phyloP scores from a whole-genome alignment of 2,888 invertebrate species.

The Dryobota labecula region DNA sequence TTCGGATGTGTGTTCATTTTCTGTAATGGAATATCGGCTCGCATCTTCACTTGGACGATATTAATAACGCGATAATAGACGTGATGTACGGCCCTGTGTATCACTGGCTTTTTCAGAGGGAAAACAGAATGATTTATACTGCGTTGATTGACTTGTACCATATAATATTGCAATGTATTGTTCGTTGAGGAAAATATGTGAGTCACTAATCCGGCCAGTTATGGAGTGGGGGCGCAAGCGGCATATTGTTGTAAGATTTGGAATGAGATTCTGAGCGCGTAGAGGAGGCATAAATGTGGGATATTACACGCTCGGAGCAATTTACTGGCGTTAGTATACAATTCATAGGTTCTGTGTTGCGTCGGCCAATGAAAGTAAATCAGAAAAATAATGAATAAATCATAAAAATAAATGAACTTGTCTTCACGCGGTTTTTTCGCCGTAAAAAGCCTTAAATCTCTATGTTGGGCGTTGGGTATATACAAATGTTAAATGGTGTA shows the following conservation, averaged over 20 bases:
- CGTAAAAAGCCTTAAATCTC: conserved; percentile 16
- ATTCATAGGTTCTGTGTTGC: conserved; percentile 43
- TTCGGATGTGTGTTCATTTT: conserved; percentile 68
- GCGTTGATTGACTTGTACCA: conserved; percentile 60
- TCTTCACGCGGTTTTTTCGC: conserved; percentile 39
- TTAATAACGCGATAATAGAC: conserved; percentile 39
- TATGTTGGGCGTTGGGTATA: conserved; percentile 26
- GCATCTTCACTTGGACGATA: conserved; percentile 34
- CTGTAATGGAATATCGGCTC: conserved; percentile 40
- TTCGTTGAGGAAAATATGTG: conserved; percentile 51
- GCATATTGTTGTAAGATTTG: conserved; percentile 62
- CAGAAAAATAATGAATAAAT: conserved; percentile 63
- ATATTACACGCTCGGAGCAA: conserved; percentile 54
- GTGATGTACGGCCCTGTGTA: conserved; percentile 17
- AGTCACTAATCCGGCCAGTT: conserved; percentile 46
- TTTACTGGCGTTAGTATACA: conserved; percentile 56
- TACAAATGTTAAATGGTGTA: conserved; percentile 42
- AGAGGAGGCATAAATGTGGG: conserved; percentile 53
- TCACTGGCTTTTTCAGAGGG: conserved; percentile 15
- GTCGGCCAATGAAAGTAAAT: conserved; percentile 61
- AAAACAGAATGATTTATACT: conserved; percentile 45
- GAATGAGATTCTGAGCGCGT: conserved; percentile 63
- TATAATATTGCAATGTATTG: conserved; percentile 42
- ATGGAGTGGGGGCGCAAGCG: conserved; percentile 36
- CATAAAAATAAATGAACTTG: conserved; percentile 59